A percentile compares a stretch with the other conserved stretches of the same genome.
These are phyloP conservation scores for Phymorhynchus buccinoides DNA, from an alignment of 1,140 invertebrate species.

Conservation along the genomic window DNA sequence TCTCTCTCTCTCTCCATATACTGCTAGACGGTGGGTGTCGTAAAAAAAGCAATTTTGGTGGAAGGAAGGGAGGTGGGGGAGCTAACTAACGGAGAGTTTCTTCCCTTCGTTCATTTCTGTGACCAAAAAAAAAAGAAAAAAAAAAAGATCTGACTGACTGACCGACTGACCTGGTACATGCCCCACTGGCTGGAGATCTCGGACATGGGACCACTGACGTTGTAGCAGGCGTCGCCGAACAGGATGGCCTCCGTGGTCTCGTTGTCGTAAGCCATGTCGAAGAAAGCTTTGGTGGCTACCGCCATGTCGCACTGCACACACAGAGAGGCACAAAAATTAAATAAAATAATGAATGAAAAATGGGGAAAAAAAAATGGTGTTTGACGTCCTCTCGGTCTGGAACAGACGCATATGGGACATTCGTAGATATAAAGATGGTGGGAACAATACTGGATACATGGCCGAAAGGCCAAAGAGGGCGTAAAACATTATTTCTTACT, in stretches of 20 bases:
- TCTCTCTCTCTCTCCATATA: no score
- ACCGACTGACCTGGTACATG: constrained; percentile 88
- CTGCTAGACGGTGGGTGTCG: no score
- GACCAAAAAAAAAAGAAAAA: no score
- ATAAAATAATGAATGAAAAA: not conserved
- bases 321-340: not conserved
- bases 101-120: no score
- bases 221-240: constrained; percentile 96
- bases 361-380: no score
- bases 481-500: no score
- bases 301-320: constrained; percentile 92
- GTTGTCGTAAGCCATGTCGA: constrained; percentile 95
- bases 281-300: constrained; percentile 97
- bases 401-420: not conserved
- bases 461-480: no score
- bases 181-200: constrained; percentile 98
- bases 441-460: not conserved
- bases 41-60: no score
- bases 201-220: constrained; percentile 97
- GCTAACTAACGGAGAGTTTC: no score
- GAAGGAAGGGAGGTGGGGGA: no score
- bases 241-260: constrained; percentile 92
- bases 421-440: not conserved
- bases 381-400: no score
- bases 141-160: no score